Evolutionary conservation across 1,140 invertebrate species (phyloP), one percentile per base, ranked within the genome.

Genomic region (Antheraea pernyi): DNA sequence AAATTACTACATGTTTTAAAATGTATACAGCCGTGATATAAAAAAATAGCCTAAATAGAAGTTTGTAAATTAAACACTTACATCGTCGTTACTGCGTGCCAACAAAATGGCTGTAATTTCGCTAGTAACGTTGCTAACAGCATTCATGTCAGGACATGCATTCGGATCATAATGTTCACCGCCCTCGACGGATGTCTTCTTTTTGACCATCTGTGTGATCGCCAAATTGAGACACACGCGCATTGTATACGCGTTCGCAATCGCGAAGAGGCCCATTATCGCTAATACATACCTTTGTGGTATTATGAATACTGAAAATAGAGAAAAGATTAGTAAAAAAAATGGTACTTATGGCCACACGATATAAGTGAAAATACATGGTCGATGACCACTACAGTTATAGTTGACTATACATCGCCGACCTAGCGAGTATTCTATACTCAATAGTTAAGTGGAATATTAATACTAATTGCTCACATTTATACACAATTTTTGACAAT

Each of bases 151-250:
- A 4, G 82, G 76, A 75, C 86, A 90, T 0, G 83, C 83, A 16
- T 87, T 37, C 0, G 88, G 86, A 30, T 91, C 88, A 59, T 75
- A 85, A 63, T 89, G 74, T 10, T 69, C 75, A 11, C 84, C 82
- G 7, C 84, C 86, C 70, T 86, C 80, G 3, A 79, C 79, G 0
- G 79, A 77, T 0, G 73, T 68, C 0, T 62, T 79, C 61, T 75
- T 86, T 72, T 75, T 80, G 1, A 92, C 95, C 95, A 96, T 97
- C 75, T 95, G 95, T 18, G 96, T 96, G 76, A 97, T 95, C 13
- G 95, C 95, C 19, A 96, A 92, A 79, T 94, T 96, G 5, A 97
- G 88, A 75, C 95, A 96, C 0, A 95, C 95, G 61, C 96, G 86
- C 93, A 96, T 94, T 5, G 95, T 94, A 83, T 96, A 96, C 0